Evolutionary conservation across 2,113 vertebrate genomes (phyloP), one percentile per base, ranked within the genome.

Genomic region (Percopsis transmontana): DNA sequence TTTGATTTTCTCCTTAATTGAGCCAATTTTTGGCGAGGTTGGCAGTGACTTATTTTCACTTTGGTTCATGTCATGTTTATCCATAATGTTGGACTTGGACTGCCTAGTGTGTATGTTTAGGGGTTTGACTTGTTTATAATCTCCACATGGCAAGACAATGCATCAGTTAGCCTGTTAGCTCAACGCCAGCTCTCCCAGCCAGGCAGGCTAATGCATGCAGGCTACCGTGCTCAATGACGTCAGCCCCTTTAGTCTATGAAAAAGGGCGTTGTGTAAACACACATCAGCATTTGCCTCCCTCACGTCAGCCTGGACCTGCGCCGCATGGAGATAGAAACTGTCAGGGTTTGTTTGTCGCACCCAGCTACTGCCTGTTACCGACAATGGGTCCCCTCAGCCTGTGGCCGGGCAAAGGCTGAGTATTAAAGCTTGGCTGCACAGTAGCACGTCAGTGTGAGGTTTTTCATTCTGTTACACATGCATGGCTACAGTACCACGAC

Each of bases 351-450:
- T 87, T 81, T 58, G 27, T 58, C 62, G 71, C 72, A 75, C 65
- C 74, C 56, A 20, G 38, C 66, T 33, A 33, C 27, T 33, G 27
- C 27, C 61, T 18, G 71, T 58, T 10, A 33, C 39, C 75, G 80
- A 91, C 88, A 89, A 88, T 86, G 69, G 85, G 72, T 60, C 84
- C 84, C 74, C 82, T 81, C 74, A 87, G 81, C n/a, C 73, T 18
- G 72, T 41, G 61, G 68, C 23, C 27, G 3, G 47, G 55, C 42
- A 39, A 51, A 52, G 70, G 59, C 24, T 54, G 68, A 56, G 41
- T 62, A 48, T 69, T 41, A 83, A 68, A 55, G 71, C 71, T 54
- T 16, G 47, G 66, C 72, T 50, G 76, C 81, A 53, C 81, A 80
- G 81, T 54, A 12, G 79, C 85, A 85, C 70, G 68, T 44, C 45